Evolutionary conservation across 2,888 invertebrate species (phyloP), one percentile per base, ranked within the genome.

Genomic region (Ypsolopha scabrella): DNA sequence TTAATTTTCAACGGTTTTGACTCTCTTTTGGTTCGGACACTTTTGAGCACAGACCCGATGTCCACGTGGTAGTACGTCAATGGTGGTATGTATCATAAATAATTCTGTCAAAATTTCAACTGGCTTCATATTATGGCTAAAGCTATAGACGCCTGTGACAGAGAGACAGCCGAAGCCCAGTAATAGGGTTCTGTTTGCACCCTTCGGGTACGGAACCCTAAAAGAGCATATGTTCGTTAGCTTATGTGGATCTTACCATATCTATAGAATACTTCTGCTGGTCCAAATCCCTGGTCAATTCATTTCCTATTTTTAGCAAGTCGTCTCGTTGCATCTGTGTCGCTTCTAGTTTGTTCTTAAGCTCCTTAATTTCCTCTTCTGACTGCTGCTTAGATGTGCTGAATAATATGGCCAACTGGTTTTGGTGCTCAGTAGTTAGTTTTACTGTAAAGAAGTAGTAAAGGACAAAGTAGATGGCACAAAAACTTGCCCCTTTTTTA

Each of bases 391-490:
- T 64, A 2, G 62, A 55, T 0, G 58, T 51, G 7, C 53, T 57
- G 51, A 66, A 60, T 54, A 57, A 58, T 46, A 64, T 62, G 6
- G 55, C 36, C 48, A 68, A 52, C 49, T 70, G 67, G 14, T 51
- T 57, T 24, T 65, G 62, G 54, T 70, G 66, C 48, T 65, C 66
- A 39, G 50, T 58, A 33, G 60, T 54, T 48, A 67, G 43, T 53
- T 62, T 63, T 8, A 67, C 73, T 73, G 52, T 4, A 33, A 33
- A n/a, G 6, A 33, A 10, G 11, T 35, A 34, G 13, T 46, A 46
- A n/a, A 2, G 10, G 33, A 6, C 7, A 41, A 45, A 33, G 24
- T 2, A 6, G 6, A 8, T 6, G 13, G 11, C 8, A 13, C 41
- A 11, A 7, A 14, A 43, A 8, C 8, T 6, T 37, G 37, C 13